A percentile compares a stretch with the other conserved stretches of the same genome.
These are phyloP conservation scores for Eupeodes luniger DNA, from an alignment of 2,888 invertebrate species.

Conservation along the genomic window DNA sequence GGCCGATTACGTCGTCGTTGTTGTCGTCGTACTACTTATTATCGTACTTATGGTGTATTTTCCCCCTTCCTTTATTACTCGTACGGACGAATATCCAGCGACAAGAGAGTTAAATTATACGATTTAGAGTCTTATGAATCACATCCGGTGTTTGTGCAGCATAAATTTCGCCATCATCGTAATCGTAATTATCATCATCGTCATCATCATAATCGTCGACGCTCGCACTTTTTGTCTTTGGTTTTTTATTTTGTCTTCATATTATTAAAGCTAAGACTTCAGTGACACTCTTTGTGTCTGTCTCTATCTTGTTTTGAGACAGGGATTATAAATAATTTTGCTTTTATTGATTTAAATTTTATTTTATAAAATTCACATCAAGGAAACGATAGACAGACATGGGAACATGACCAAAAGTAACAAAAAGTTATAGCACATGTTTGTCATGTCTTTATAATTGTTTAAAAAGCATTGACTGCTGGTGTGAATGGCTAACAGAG, in stretches of 20 bases:
- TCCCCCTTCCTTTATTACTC: slow-evolving; percentile 12
- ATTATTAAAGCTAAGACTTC: neutral
- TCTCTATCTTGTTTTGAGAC: slow-evolving; percentile 32
- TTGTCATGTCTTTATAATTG: slow-evolving; percentile 42
- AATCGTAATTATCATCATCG: neutral
- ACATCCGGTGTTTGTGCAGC: slow-evolving; percentile 74
- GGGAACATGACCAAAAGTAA: slow-evolving; percentile 41
- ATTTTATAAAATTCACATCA: slow-evolving; percentile 24
- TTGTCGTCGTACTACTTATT: neutral
- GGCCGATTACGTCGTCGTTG: slow-evolving; percentile 57
- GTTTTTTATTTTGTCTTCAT: slow-evolving; percentile 12
- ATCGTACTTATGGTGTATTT: slow-evolving; percentile 19
- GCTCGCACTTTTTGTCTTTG: slow-evolving; percentile 10
- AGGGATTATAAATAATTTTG: slow-evolving; percentile 49
- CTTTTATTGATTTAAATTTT: slow-evolving; percentile 67
- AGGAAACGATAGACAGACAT: neutral
- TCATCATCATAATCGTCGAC: slow-evolving; percentile 39
- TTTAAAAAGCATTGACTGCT: neutral
- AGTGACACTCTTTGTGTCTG: neutral
- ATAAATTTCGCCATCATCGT: slow-evolving; percentile 71
- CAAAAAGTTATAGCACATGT: slow-evolving; percentile 46
- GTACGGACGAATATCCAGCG: neutral
- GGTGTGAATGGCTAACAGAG: neutral
- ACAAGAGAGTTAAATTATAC: slow-evolving; percentile 59
- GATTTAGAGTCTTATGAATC: slow-evolving; percentile 75